Percentiles rank a stretch among this genome's conserved stretches.
phyloP scores from a whole-genome alignment of 2,888 invertebrate species.

The Tribolium freemani region DNA sequence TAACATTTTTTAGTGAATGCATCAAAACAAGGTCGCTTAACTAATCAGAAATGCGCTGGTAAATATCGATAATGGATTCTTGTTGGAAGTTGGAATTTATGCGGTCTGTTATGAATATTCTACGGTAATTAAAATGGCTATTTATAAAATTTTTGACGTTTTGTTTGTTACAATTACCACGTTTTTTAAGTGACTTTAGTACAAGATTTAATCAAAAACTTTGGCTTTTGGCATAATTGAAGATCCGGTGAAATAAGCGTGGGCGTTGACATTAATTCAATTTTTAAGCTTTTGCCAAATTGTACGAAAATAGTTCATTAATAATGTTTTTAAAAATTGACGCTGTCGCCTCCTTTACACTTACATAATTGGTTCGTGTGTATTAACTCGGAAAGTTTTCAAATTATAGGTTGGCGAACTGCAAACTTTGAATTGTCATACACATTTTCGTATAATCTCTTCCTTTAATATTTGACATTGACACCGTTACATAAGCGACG shows the following conservation, averaged over 20 bases:
- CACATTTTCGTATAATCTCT: too few species aligned
- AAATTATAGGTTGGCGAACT: background rate
- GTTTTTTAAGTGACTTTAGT: background rate
- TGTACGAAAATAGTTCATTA: background rate
- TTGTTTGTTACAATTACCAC: background rate
- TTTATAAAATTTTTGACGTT: background rate
- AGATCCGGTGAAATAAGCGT: background rate
- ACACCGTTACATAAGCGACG: background rate
- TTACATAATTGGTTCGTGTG: background rate
- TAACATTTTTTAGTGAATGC: constrained; percentile 22
- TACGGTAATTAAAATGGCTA: background rate
- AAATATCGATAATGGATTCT: constrained; percentile 18
- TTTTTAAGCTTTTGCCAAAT: background rate
- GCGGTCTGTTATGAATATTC: background rate
- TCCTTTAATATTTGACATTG: background rate
- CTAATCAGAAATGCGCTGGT: constrained; percentile 7
- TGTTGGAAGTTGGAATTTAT: constrained; percentile 6
- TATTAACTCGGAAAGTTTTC: background rate
- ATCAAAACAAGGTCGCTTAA: constrained; percentile 23
- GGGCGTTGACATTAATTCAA: background rate
- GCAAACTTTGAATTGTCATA: too few species aligned
- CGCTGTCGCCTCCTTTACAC: background rate
- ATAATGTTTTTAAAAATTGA: background rate
- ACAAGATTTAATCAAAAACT: background rate
- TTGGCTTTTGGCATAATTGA: background rate